Base-by-base conservation (phyloP, 2,113 vertebrate genomes). In the Smithornis capensis region DNA sequence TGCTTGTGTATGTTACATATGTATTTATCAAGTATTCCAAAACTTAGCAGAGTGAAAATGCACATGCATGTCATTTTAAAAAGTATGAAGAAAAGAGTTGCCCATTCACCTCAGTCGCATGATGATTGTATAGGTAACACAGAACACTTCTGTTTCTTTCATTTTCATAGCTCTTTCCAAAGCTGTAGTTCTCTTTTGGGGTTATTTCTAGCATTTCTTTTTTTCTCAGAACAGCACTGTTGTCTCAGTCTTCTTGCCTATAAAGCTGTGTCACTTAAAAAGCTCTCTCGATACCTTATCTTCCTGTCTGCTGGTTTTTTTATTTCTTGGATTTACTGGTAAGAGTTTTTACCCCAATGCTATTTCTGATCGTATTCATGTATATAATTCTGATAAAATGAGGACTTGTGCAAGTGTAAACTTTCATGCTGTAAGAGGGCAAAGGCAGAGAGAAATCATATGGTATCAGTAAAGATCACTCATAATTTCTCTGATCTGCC, bases 401-500 rank as follows among this genome's bases (percentile, higher is more conserved):
- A 47, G 60, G 35, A 35, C 21, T 79, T 85, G 53, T 79, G 83
- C 40, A 79, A 42, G 56, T 68, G 14, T 44, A 89, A 89, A 68
- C 65, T 91, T 89, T 9, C 23, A 73, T 45, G 13, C 49, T 67
- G n/a, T 57, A 50, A 82, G 65, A 79, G 10, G 29, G 38, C 1
- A 8, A 87, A 87, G 45, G 33, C 78, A 92, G 55, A 92, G 33
- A 62, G 59, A 69, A 85, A 79, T 79, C 6, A 2, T 71, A 65
- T 10, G 10, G 24, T 70, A 88, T 92, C 45, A 25, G 78, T 85
- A 65, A 91, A 70, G 59, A 83, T 95, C 65, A 83, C 59, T 95
- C 87, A 89, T 56, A 65, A 56, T 80, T 94, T 87, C 55, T 94
- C 42, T 92, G 76, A 85, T 91, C 82, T 86, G 88, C 71, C 82